phyloP scores from a whole-genome alignment of 2,113 vertebrate species.

The Mustelus asterias region DNA sequence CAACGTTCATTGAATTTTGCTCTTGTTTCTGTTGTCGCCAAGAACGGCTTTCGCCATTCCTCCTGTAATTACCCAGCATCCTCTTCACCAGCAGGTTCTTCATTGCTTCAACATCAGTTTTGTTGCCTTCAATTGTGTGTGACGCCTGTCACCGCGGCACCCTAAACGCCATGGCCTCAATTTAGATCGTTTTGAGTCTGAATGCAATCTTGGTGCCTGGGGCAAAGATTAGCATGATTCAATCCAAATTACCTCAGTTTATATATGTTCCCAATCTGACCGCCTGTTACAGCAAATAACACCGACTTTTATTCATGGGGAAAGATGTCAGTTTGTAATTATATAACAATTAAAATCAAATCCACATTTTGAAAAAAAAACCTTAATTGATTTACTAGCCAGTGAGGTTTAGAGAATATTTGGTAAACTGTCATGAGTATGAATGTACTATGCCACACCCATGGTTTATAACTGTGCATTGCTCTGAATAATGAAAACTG shows the following conservation, averaged over 20 bases:
- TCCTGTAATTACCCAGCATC: neutral
- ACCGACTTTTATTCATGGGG: neutral
- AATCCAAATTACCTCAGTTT: neutral
- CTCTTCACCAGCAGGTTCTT: neutral
- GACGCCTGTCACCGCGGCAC: neutral
- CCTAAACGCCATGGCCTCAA: no score
- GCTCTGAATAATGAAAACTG: neutral
- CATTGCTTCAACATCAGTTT: neutral
- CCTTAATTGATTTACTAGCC: neutral
- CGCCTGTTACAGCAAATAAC: neutral
- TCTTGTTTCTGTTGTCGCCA: neutral
- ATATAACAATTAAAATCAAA: slow-evolving; percentile 15
- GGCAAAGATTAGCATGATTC: neutral
- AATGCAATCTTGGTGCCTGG: neutral
- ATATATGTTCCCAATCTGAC: neutral
- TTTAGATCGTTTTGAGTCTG: neutral
- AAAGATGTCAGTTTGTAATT: neutral
- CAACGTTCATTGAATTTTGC: neutral
- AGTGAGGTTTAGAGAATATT: neutral
- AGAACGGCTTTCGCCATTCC: neutral
- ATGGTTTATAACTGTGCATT: neutral
- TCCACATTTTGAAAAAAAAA: neutral
- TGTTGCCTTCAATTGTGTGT: neutral
- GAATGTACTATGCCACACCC: no score
- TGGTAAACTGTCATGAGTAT: neutral